Evolutionary conservation across 2,888 invertebrate species (phyloP).

Genomic region (Cheilosia variabilis): DNA sequence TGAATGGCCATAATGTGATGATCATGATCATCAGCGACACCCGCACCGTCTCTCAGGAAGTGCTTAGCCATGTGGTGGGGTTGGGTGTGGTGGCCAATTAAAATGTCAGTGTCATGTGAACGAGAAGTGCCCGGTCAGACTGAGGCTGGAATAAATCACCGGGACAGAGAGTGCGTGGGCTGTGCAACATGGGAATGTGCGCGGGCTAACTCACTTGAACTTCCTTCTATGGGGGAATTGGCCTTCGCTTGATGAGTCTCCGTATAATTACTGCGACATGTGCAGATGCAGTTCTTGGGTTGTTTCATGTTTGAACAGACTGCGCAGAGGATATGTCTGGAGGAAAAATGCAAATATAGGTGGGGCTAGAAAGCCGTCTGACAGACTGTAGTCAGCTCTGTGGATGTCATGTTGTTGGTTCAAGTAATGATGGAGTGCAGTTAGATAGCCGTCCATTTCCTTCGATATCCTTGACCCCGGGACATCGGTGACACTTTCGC

Average conservation of each 20-base stretch:
- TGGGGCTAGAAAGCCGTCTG: neutral
- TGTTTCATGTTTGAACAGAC: slow-evolving; percentile 12
- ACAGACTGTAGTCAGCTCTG: too few relatives aligned
- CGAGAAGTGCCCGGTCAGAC: slow-evolving; percentile 24
- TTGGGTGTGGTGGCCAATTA: slow-evolving; percentile 73
- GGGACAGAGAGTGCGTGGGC: slow-evolving; percentile 48
- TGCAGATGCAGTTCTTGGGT: slow-evolving; percentile 24
- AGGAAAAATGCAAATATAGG: neutral
- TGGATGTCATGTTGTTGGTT: neutral
- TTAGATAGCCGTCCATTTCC: too few relatives aligned
- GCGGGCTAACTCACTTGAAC: slow-evolving; percentile 61
- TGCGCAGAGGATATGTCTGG: neutral
- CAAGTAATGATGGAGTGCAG: neutral
- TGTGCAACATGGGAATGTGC: slow-evolving; percentile 15
- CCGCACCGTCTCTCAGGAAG: slow-evolving; percentile 26
- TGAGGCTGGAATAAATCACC: slow-evolving; percentile 16
- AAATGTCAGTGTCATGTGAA: slow-evolving; percentile 63
- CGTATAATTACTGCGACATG: slow-evolving; percentile 45
- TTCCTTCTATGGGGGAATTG: slow-evolving; percentile 52
- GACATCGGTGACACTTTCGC: slow-evolving; percentile 16
- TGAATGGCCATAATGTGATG: slow-evolving; percentile 39
- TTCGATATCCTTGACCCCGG: slow-evolving; percentile 3
- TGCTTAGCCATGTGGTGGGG: slow-evolving; percentile 17
- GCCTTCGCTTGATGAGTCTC: slow-evolving; percentile 42
- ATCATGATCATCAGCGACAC: slow-evolving; percentile 56